Percentiles rank a stretch among this genome's conserved stretches.
Evolutionary conservation across 2,888 invertebrate species (phyloP).

Genomic region (Tiliacea aurago): DNA sequence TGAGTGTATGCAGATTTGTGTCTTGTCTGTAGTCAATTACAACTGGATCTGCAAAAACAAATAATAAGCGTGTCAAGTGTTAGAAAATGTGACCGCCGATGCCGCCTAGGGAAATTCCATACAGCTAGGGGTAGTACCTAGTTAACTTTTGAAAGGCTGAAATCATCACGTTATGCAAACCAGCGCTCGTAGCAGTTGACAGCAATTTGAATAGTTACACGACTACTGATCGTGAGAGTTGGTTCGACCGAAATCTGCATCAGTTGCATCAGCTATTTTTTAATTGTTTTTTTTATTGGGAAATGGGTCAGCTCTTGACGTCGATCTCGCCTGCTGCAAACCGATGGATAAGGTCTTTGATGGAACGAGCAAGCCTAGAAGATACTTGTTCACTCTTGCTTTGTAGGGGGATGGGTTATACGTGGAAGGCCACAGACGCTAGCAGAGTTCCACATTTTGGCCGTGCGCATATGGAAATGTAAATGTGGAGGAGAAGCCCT

Average conservation of each 20-base stretch:
- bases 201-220: neutral
- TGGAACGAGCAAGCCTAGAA: neutral
- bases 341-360: neutral
- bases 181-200: neutral
- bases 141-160: too few species aligned
- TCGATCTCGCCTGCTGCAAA: neutral
- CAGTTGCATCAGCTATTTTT: too few species aligned
- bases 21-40: conserved; percentile 92
- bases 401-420: too few species aligned
- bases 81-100: neutral
- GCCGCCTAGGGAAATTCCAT: too few species aligned
- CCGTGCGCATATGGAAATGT: neutral
- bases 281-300: neutral
- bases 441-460: neutral
- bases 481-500: neutral
- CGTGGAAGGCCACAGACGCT: too few species aligned
- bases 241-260: neutral
- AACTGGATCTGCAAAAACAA: conserved; percentile 92
- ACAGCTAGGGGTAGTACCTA: too few species aligned
- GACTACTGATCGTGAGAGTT: neutral
- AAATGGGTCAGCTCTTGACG: neutral
- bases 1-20: conserved; percentile 90
- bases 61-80: neutral
- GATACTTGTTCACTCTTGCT: too few species aligned
- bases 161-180: neutral